Percentiles rank a stretch among this genome's conserved stretches.
Evolutionary conservation across 2,797 vertebrate species (phyloP).

Genomic region (Alosa sapidissima): DNA sequence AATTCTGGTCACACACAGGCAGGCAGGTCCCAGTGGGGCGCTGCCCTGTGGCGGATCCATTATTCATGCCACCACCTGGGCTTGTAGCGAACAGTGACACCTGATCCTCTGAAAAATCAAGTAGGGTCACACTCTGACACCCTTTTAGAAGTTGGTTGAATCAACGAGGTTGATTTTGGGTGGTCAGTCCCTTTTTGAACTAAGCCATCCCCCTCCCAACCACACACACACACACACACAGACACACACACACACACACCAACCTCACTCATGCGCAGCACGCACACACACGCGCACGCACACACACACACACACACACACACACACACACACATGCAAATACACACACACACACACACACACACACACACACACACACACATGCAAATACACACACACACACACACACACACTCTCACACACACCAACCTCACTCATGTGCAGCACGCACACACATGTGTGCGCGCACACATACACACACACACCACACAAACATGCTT

Average conservation of each 20-base stretch:
- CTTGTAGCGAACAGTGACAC: constrained; percentile 76
- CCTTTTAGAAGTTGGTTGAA: constrained; percentile 59
- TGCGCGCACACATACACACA: background rate
- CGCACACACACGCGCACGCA: background rate
- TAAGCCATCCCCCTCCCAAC: background rate
- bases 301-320: background rate
- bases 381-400: background rate
- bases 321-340: background rate
- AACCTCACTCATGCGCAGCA: background rate
- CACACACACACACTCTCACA: background rate
- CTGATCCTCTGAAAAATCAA: constrained; percentile 76
- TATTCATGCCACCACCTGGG: constrained; percentile 79
- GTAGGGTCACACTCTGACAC: constrained; percentile 67
- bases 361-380: background rate
- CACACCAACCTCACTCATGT: background rate
- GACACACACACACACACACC: background rate
- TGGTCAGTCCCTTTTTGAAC: constrained; percentile 1
- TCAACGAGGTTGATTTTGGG: constrained; percentile 44
- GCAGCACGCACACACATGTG: background rate
- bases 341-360: constrained; percentile 1
- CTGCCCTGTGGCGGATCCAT: constrained; percentile 74
- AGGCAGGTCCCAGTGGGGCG: constrained; percentile 66
- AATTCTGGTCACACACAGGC: constrained; percentile 74
- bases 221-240: background rate
- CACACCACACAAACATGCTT: background rate